Evolutionary conservation across 2,797 vertebrate species (phyloP).

Genomic region (Otolemur crassicaudatus): DNA sequence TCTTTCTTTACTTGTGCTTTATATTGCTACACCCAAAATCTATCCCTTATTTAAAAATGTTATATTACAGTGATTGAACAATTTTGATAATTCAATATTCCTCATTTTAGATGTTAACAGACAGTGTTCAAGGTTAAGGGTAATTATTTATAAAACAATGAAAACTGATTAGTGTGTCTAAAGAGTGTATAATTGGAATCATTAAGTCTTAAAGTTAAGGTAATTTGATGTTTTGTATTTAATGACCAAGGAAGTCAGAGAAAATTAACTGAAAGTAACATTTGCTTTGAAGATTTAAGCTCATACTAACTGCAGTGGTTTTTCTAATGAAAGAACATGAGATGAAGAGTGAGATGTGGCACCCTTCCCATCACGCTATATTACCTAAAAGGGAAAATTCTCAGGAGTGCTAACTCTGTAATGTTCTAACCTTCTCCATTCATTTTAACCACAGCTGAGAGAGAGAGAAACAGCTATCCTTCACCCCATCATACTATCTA

Average conservation of each 20-base stretch:
- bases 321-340: not conserved
- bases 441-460: not conserved
- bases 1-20: slow-evolving; percentile 45
- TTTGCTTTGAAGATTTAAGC: not conserved
- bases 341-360: not conserved
- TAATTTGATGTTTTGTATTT: slow-evolving; percentile 40
- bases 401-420: not conserved
- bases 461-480: not conserved
- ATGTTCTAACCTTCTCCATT: not conserved
- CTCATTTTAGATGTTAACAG: slow-evolving; percentile 58
- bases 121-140: slow-evolving; percentile 33
- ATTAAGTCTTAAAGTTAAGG: slow-evolving; percentile 58
- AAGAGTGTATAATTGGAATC: slow-evolving; percentile 52
- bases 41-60: slow-evolving; percentile 6
- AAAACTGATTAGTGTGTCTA: slow-evolving; percentile 6
- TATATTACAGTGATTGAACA: slow-evolving; percentile 31
- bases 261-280: not conserved
- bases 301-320: slow-evolving; percentile 4
- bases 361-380: not conserved
- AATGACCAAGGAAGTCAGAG: slow-evolving; percentile 49
- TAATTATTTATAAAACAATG: slow-evolving; percentile 47
- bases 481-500: not conserved
- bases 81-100: slow-evolving; percentile 49
- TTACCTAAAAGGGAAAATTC: not conserved
- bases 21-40: not conserved